These are phyloP conservation scores for Peromyscus eremicus DNA, from an alignment of 2,797 vertebrate genomes.

Conservation along the genomic window DNA sequence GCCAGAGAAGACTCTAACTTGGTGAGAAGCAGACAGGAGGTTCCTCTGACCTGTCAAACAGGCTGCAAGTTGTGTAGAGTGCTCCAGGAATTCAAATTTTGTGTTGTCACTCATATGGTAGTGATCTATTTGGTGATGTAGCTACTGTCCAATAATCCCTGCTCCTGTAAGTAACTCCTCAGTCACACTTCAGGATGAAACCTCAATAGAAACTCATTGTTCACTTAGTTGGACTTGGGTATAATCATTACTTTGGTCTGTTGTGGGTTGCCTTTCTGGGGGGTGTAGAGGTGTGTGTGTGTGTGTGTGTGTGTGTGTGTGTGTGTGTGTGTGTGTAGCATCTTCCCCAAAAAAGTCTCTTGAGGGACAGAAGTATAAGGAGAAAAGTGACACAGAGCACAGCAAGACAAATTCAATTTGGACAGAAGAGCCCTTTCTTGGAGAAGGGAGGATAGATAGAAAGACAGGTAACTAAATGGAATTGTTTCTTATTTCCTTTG, in stretches of 20 bases:
- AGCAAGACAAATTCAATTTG: neutral
- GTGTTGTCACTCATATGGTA: neutral
- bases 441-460: neutral
- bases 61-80: neutral
- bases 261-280: neutral
- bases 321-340: neutral
- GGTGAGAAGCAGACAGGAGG: neutral
- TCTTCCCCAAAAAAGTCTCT: neutral
- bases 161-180: neutral
- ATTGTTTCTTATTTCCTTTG: slow-evolving; percentile 70
- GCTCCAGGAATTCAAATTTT: neutral
- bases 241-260: neutral
- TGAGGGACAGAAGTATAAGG: neutral
- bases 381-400: neutral
- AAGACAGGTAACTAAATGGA: slow-evolving; percentile 57
- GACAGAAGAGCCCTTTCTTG: neutral
- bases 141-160: neutral
- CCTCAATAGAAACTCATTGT: too few species aligned
- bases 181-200: neutral
- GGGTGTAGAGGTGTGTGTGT: neutral
- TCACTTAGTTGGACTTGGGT: neutral
- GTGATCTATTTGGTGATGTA: neutral
- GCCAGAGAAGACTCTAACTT: neutral
- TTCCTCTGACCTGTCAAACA: neutral
- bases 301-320: neutral